Percentiles rank a stretch among this genome's conserved stretches.
phyloP scores from a whole-genome alignment of 2,888 invertebrate genomes.

The Celastrina argiolus region DNA sequence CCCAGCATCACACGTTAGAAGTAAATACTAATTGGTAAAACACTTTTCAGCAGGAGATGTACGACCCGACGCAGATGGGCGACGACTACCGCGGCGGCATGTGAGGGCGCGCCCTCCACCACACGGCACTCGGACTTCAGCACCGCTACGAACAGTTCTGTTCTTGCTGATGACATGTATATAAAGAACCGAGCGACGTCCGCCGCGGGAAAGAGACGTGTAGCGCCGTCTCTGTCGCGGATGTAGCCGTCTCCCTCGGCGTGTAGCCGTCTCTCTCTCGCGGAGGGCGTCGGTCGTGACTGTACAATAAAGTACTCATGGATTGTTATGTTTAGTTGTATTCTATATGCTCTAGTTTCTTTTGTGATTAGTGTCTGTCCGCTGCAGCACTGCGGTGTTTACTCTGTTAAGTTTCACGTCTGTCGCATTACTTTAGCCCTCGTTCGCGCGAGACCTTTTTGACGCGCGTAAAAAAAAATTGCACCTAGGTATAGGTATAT shows the following conservation, averaged over 20 bases:
- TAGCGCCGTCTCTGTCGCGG: not conserved
- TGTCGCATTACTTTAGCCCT: not conserved
- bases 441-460: not conserved
- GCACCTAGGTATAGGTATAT: no score
- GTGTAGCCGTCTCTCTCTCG: constrained; percentile 3
- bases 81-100: constrained; percentile 46
- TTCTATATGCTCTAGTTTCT: not conserved
- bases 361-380: not conserved
- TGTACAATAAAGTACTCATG: not conserved
- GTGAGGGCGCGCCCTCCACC: constrained; percentile 33
- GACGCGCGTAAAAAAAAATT: no score
- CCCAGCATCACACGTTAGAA: no score
- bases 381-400: not conserved
- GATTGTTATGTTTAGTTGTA: constrained; percentile 15
- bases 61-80: constrained; percentile 43
- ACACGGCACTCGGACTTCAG: not conserved
- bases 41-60: constrained; percentile 42
- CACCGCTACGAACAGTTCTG: not conserved
- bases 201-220: not conserved
- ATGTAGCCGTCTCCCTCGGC: constrained; percentile 1
- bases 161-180: not conserved
- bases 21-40: not conserved
- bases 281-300: not conserved
- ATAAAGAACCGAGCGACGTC: not conserved
- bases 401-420: constrained; percentile 2